These are phyloP conservation scores for Helleia helle DNA, from an alignment of 2,888 invertebrate species.

Conservation along the genomic window DNA sequence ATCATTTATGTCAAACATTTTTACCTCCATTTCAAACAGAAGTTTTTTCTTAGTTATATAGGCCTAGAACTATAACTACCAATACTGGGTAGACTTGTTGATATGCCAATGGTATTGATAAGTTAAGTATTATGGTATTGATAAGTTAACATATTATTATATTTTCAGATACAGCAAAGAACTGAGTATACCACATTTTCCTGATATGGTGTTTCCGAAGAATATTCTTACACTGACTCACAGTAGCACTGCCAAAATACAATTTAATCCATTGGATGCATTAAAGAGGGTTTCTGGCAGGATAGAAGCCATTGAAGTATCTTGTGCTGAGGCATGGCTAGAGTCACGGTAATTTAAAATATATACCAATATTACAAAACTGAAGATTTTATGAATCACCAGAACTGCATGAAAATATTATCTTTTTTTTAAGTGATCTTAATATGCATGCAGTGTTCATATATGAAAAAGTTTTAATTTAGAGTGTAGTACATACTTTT, in stretches of 20 bases:
- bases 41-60: too few relatives aligned
- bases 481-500: not conserved
- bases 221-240: constrained; percentile 85
- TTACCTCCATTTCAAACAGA: too few relatives aligned
- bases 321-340: constrained; percentile 93
- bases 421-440: too few relatives aligned
- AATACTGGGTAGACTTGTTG: too few relatives aligned
- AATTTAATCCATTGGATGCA: constrained; percentile 94
- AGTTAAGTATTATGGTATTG: too few relatives aligned
- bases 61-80: too few relatives aligned
- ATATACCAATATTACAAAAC: not conserved
- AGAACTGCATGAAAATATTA: too few relatives aligned
- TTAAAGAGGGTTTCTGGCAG: constrained; percentile 84
- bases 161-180: constrained; percentile 79
- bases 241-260: constrained; percentile 78
- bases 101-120: too few relatives aligned
- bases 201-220: constrained; percentile 98
- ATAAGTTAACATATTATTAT: too few relatives aligned
- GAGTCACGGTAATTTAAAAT: constrained; percentile 80
- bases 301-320: constrained; percentile 85
- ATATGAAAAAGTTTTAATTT: not conserved
- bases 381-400: not conserved
- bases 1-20: too few relatives aligned
- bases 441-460: too few relatives aligned
- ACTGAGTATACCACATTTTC: constrained; percentile 90